Evolutionary conservation across 1,140 invertebrate genomes (phyloP).

Genomic region (Tetramorium alpestre): DNA sequence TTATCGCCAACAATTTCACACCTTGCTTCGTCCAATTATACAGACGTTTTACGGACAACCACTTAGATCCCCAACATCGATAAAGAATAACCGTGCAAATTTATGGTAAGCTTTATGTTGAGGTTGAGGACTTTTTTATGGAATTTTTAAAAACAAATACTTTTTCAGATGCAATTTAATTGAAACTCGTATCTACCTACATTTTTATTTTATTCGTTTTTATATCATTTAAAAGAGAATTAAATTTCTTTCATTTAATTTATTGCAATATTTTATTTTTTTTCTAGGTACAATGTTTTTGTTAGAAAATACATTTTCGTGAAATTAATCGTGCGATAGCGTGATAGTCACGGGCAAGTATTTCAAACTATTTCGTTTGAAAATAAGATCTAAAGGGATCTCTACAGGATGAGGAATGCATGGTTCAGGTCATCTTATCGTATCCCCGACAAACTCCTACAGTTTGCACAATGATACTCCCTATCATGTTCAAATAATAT

Average conservation of each 20-base stretch:
- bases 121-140: background rate
- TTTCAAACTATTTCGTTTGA: conserved; percentile 28
- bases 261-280: background rate
- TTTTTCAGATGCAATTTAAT: background rate
- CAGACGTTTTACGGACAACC: conserved; percentile 48
- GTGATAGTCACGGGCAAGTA: background rate
- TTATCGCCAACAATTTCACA: conserved; percentile 62
- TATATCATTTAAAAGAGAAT: background rate
- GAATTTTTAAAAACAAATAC: background rate
- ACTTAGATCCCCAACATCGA: conserved; percentile 54
- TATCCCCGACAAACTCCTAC: background rate
- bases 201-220: background rate
- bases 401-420: conserved; percentile 30
- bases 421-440: conserved; percentile 63
- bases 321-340: background rate
- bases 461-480: conserved; percentile 61
- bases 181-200: background rate
- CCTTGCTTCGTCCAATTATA: conserved; percentile 64
- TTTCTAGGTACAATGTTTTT: background rate
- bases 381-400: conserved; percentile 27
- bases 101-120: conserved; percentile 37
- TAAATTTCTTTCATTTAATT: background rate
- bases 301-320: background rate
- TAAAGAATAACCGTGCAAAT: conserved; percentile 58
- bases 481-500: conserved; percentile 66